phyloP scores from a whole-genome alignment of 1,140 invertebrate species.

The Drosophila kepulauana region DNA sequence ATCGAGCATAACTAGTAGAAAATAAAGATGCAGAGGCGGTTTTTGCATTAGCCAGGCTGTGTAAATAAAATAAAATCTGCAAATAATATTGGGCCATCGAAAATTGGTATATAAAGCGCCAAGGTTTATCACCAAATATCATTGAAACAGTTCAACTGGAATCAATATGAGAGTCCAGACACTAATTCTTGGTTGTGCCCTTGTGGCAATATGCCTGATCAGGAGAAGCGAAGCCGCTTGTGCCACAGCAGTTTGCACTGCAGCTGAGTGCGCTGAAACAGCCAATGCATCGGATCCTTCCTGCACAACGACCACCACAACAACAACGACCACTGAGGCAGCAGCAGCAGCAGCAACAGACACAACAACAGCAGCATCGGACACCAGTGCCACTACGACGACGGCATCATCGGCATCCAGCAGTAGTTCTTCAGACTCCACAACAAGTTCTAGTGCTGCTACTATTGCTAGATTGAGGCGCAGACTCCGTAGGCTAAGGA shows the following conservation, averaged over 20 bases:
- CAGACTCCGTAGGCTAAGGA: neutral
- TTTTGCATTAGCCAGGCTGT: too few species aligned
- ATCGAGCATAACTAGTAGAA: too few species aligned
- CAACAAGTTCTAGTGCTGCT: neutral
- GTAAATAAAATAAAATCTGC: too few species aligned
- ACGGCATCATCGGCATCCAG: too few species aligned
- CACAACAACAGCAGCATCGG: constrained; percentile 2
- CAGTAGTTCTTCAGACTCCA: neutral
- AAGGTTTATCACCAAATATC: too few species aligned
- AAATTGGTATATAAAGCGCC: too few species aligned
- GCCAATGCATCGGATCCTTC: neutral
- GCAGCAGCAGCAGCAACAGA: neutral
- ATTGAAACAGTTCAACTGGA: constrained; percentile 1
- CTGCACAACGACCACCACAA: neutral
- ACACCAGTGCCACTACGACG: neutral
- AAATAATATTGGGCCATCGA: too few species aligned
- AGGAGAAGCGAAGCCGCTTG: constrained; percentile 10
- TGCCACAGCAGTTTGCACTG: neutral
- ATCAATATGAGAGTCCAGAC: constrained; percentile 23
- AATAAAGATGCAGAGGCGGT: too few species aligned
- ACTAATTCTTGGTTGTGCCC: constrained; percentile 2
- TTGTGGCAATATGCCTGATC: constrained; percentile 7
- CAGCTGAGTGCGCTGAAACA: neutral
- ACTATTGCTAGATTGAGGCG: neutral
- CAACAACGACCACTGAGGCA: neutral